Evolutionary conservation across 2,888 invertebrate genomes (phyloP), one percentile per base, ranked within the genome.

Genomic region (Epicampocera succincta): DNA sequence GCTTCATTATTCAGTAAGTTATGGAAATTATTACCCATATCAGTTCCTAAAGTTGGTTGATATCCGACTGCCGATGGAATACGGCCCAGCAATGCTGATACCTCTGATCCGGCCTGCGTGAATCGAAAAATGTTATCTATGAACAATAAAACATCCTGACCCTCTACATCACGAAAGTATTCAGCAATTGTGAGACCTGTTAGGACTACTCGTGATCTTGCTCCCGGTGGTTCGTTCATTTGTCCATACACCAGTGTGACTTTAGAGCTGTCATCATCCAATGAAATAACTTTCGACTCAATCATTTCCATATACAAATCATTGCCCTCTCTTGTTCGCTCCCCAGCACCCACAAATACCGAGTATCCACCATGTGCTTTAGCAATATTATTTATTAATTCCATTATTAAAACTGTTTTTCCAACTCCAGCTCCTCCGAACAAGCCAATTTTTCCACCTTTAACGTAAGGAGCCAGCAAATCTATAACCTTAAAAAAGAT

Each of bases 231-330:
- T 92, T 98, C 97, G 90, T 98, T 98, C 97, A 98, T 98, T 92
- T 98, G 98, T 84, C 97, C 97, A 88, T 97, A 98, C 85, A 98
- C 97, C 81, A 97, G 94, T 0, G 97, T 95, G 68, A 87, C 87
- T 82, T 98, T 98, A 19, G 97, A 97, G 54, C 94, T 95, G 91
- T 96, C 95, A 90, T 96, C 96, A 89, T 95, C 96, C 33, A 97
- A 92, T 56, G 96, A 96, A 91, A 98, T 97, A 87, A 98, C 97
- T 89, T 96, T 96, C 83, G 95, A 94, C 91, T 97, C 97, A 92
- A 97, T 97, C 97, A 98, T 98, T 92, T 98, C 97, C 91, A 97
- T 95, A 92, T 98, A 98, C 88, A 98, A 93, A 92, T 98, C 97
- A 91, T 98, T 98, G 84, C 97, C 97, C 91, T 98, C 97, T 89